Conservation (phyloP, 1,140 invertebrate genomes). For the Zaprionus tsacasi region DNA sequence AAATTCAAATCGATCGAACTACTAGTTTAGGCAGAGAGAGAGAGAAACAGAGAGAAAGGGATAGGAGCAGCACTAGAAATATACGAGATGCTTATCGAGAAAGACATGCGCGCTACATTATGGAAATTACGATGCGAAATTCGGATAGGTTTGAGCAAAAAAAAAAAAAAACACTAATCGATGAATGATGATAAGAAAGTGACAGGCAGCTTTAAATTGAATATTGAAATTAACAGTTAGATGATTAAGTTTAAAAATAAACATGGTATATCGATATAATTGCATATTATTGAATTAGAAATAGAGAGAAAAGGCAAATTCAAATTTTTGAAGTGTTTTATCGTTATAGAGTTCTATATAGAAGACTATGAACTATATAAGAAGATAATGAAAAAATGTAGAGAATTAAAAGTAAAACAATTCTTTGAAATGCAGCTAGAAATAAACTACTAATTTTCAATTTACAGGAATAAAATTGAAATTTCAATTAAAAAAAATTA, state of each 20-base stretch:
- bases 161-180: background rate
- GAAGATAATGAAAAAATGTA: too few species aligned
- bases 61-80: background rate
- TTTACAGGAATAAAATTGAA: too few species aligned
- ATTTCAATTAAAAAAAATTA: too few species aligned
- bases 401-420: too few species aligned
- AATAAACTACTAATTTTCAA: too few species aligned
- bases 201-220: background rate
- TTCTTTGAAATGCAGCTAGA: too few species aligned
- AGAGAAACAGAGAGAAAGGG: constrained; percentile 13
- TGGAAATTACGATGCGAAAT: constrained; percentile 55
- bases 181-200: constrained; percentile 10
- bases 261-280: background rate
- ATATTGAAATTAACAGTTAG: background rate
- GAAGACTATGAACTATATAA: too few species aligned
- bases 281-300: background rate
- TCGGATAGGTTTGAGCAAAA: constrained; percentile 25
- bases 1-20: constrained; percentile 29
- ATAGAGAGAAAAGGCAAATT: background rate
- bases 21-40: constrained; percentile 14
- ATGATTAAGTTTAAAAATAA: background rate
- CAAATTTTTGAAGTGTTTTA: too few species aligned
- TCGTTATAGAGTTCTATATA: too few species aligned
- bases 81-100: constrained; percentile 54
- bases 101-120: constrained; percentile 59